These are phyloP conservation scores for Epistrophe grossulariae DNA, from an alignment of 2,888 invertebrate species.

Conservation along the genomic window DNA sequence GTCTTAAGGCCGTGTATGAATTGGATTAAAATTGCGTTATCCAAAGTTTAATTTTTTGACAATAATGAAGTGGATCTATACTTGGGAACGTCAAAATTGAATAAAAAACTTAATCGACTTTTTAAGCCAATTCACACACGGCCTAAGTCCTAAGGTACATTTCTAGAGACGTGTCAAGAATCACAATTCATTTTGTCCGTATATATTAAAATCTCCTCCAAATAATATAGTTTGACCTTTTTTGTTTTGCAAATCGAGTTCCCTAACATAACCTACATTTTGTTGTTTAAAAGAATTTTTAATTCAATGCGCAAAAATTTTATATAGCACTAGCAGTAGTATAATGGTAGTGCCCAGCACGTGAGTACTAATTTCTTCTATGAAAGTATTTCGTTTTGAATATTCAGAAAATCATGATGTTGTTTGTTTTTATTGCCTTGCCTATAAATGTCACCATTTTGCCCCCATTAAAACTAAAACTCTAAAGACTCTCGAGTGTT, in stretches of 20 bases:
- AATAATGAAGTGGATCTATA: too few relatives aligned
- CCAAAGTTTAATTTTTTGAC: too few relatives aligned
- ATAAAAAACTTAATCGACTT: too few relatives aligned
- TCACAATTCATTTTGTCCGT: background rate
- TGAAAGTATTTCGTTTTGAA: slow-evolving; percentile 10
- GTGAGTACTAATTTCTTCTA: slow-evolving; percentile 19
- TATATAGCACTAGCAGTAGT: background rate
- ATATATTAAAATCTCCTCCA: background rate
- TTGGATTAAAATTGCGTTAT: too few relatives aligned
- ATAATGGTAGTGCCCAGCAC: background rate
- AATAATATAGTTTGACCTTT: background rate
- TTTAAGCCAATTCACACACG: too few relatives aligned
- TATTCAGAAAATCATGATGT: slow-evolving; percentile 9
- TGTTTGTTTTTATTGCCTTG: background rate
- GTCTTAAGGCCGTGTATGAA: too few relatives aligned
- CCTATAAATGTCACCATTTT: slow-evolving; percentile 25
- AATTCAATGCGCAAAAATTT: slow-evolving; percentile 11
- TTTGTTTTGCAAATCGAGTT: background rate
- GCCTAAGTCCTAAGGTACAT: too few relatives aligned
- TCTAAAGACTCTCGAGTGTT: slow-evolving; percentile 41
- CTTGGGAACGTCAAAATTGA: too few relatives aligned
- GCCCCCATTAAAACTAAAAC: slow-evolving; percentile 28
- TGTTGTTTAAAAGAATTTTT: background rate
- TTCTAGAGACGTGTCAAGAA: too few relatives aligned
- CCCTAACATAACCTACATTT: background rate